phyloP scores from a whole-genome alignment of 2,888 invertebrate genomes.

The Siphlonurus alternatus region DNA sequence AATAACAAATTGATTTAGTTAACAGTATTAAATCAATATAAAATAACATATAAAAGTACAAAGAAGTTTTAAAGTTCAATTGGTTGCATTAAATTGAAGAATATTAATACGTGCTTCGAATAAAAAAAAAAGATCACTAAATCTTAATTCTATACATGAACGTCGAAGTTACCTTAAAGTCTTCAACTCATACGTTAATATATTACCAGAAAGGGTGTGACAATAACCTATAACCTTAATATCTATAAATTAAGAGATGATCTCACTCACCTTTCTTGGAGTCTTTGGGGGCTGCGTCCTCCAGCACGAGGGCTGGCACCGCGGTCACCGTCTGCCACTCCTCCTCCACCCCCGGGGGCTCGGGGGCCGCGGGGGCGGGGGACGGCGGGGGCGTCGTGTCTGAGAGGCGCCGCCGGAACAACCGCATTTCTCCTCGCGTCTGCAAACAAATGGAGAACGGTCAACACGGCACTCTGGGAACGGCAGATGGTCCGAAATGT shows the following conservation, averaged over 20 bases:
- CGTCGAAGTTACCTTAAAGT: too few relatives aligned
- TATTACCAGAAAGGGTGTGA: neutral
- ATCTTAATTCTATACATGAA: too few relatives aligned
- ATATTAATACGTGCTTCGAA: too few relatives aligned
- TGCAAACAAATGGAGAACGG: neutral
- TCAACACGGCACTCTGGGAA: too few relatives aligned
- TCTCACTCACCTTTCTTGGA: constrained; percentile 18
- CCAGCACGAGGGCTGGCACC: constrained; percentile 58
- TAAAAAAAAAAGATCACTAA: too few relatives aligned
- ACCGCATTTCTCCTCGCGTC: neutral
- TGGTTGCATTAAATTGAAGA: too few relatives aligned
- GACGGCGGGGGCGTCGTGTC: neutral
- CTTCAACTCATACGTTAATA: too few relatives aligned
- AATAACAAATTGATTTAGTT: too few relatives aligned
- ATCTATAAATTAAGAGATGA: neutral
- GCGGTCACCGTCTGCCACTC: constrained; percentile 61
- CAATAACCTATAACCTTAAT: neutral
- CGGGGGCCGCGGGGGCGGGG: neutral
- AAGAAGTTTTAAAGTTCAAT: too few relatives aligned
- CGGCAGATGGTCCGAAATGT: too few relatives aligned
- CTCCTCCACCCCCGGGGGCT: neutral
- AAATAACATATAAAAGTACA: too few relatives aligned
- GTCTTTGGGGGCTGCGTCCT: constrained; percentile 32
- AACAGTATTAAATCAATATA: too few relatives aligned
- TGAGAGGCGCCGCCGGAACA: constrained; percentile 1